These are phyloP conservation scores for Nicator chloris DNA, from an alignment of 2,113 vertebrate genomes.

Conservation along the genomic window DNA sequence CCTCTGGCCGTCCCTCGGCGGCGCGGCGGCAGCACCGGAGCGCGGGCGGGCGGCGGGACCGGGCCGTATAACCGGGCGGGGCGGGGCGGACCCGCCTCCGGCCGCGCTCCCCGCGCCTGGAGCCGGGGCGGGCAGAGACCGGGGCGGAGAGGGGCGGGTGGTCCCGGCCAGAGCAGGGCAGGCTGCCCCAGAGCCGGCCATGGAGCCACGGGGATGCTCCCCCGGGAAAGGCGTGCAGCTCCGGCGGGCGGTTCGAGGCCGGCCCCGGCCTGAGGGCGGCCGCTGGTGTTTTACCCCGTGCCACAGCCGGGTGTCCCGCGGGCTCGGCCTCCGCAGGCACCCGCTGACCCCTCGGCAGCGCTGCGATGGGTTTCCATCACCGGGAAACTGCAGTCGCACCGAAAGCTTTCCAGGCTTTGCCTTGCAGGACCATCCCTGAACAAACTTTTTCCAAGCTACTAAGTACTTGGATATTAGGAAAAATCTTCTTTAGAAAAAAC, in stretches of 20 bases:
- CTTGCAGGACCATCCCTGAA: background rate
- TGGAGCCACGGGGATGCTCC: accelerated
- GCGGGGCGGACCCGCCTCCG: background rate
- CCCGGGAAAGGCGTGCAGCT: accelerated
- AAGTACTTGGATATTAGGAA: background rate
- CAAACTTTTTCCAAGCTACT: background rate
- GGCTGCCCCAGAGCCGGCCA: background rate
- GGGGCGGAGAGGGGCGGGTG: background rate
- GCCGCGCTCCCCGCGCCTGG: background rate
- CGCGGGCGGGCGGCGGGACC: no score
- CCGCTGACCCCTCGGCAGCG: accelerated
- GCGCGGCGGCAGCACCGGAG: no score
- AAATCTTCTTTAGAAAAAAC: background rate
- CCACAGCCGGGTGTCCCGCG: background rate
- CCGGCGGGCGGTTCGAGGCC: background rate
- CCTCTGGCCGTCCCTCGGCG: background rate
- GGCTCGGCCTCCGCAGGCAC: background rate
- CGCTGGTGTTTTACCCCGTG: accelerated
- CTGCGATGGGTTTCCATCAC: accelerated
- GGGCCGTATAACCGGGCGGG: background rate
- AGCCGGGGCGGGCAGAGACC: background rate
- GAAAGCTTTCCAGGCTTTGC: background rate
- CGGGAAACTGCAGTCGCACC: accelerated
- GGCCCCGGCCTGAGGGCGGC: background rate
- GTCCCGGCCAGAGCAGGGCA: background rate